Percentiles rank a stretch among this genome's conserved stretches.
Evolutionary conservation across 2,113 vertebrate genomes (phyloP).

Genomic region (Silurus asotus): DNA sequence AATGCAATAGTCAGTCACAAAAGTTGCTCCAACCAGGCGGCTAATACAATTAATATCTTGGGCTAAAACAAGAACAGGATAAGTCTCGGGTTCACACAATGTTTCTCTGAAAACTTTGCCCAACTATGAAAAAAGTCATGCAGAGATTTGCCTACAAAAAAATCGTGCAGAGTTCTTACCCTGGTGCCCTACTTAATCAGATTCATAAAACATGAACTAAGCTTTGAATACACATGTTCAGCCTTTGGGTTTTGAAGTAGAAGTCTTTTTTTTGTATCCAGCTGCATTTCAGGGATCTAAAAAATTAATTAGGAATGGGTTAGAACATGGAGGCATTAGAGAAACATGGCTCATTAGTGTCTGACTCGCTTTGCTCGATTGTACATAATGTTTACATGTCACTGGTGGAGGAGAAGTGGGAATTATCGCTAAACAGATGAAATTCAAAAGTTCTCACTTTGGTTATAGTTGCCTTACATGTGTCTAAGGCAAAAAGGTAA

Average conservation of each 20-base stretch:
- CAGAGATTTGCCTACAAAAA: slow-evolving; percentile 51
- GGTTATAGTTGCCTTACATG: background rate
- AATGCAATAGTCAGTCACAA: background rate
- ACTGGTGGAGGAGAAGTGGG: slow-evolving; percentile 33
- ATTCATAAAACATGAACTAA: slow-evolving; percentile 66
- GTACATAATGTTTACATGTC: slow-evolving; percentile 43
- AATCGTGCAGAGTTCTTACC: slow-evolving; percentile 57
- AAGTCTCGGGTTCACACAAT: background rate
- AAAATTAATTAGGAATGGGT: slow-evolving; percentile 31
- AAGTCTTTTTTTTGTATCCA: background rate
- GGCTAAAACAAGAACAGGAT: slow-evolving; percentile 7
- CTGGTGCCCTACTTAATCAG: slow-evolving; percentile 61
- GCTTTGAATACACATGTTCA: slow-evolving; percentile 54
- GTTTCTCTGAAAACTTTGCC: slow-evolving; percentile 23
- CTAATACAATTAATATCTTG: background rate
- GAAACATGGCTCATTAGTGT: slow-evolving; percentile 46
- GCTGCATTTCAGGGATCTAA: slow-evolving; percentile 16
- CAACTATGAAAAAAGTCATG: slow-evolving; percentile 18
- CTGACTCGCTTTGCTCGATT: slow-evolving; percentile 21
- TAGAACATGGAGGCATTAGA: slow-evolving; percentile 29
- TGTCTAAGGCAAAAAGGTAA: background rate
- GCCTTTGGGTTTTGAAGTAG: slow-evolving; percentile 4
- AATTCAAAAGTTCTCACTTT: background rate
- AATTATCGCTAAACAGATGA: background rate
- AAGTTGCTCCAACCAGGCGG: background rate